These are phyloP conservation scores for Arothron firmamentum DNA, from an alignment of 2,113 vertebrate species.

Conservation along the genomic window DNA sequence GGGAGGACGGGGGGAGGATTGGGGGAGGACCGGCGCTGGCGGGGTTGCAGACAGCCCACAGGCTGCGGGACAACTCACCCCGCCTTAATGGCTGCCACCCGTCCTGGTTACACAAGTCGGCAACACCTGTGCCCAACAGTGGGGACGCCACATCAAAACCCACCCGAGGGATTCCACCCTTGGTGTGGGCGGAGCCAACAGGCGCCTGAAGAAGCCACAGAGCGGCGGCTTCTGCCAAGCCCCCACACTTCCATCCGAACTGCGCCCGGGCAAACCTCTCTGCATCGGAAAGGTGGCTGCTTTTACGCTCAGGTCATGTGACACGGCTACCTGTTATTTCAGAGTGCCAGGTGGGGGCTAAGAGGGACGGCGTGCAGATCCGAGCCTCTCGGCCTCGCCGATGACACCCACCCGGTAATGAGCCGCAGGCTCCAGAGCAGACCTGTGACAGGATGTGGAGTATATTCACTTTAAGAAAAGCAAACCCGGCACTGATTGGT, in stretches of 20 bases:
- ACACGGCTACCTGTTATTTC: no score
- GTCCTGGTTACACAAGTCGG: slow-evolving; percentile 36
- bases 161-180: slow-evolving; percentile 23
- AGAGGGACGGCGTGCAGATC: no score
- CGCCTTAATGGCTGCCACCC: slow-evolving; percentile 54
- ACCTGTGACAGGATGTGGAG: no score
- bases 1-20: neutral
- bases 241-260: no score
- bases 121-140: slow-evolving; percentile 67
- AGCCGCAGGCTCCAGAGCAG: no score
- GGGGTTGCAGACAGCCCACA: slow-evolving; percentile 24
- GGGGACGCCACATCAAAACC: slow-evolving; percentile 59
- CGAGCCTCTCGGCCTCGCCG: no score
- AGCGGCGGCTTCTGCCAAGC: slow-evolving; percentile 1
- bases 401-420: no score
- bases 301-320: no score
- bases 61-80: slow-evolving; percentile 35
- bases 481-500: no score
- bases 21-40: no score
- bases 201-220: slow-evolving; percentile 25
- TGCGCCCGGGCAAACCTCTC: neutral
- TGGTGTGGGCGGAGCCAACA: slow-evolving; percentile 15
- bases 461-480: no score
- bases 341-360: neutral
- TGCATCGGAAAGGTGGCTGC: no score